phyloP scores from a whole-genome alignment of 2,797 vertebrate species.

The Pseudocheirus occidentalis region DNA sequence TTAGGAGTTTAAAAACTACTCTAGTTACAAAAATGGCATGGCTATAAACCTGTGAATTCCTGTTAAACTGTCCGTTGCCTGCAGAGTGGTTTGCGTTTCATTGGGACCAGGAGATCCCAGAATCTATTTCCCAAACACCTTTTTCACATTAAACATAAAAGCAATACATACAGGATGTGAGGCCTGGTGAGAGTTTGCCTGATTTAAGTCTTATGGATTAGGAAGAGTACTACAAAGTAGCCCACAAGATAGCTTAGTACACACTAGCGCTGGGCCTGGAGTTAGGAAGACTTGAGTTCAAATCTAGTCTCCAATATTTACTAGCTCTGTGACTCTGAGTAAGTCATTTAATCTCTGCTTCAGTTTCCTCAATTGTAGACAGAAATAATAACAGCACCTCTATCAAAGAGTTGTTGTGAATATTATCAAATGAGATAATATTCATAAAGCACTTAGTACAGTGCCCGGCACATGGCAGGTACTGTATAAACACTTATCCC shows the following conservation, averaged over 20 bases:
- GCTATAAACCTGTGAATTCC: neutral
- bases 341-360: neutral
- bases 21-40: neutral
- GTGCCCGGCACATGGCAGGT: too few species aligned
- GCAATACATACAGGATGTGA: neutral
- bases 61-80: neutral
- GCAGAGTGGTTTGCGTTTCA: neutral
- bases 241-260: neutral
- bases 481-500: too few species aligned
- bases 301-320: neutral
- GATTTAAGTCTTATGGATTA: neutral
- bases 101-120: neutral
- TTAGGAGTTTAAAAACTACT: neutral
- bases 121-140: neutral
- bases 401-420: too few species aligned
- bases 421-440: too few species aligned
- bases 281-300: neutral
- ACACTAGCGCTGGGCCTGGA: neutral
- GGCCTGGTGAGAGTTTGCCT: neutral
- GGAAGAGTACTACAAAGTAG: neutral
- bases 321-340: neutral
- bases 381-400: too few species aligned
- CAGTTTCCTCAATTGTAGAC: neutral
- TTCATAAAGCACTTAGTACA: too few species aligned
- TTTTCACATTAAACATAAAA: neutral